These are phyloP conservation scores for Brachionus rubens DNA, from an alignment of 1,140 invertebrate species.

Conservation along the genomic window DNA sequence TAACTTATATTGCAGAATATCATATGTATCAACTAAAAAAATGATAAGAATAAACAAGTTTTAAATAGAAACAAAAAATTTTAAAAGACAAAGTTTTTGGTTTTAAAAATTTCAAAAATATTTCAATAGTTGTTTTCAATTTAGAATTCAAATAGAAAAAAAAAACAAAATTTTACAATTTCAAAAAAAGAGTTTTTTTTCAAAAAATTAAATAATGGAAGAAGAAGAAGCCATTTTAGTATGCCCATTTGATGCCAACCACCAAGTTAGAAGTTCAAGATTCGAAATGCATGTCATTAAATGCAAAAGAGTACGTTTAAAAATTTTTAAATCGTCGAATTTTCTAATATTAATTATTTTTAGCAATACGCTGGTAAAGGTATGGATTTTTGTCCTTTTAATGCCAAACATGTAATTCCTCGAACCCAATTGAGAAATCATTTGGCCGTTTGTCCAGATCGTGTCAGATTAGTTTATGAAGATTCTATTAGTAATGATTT, in stretches of 20 bases:
- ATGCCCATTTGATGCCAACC: constrained; percentile 35
- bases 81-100: no score
- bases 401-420: constrained; percentile 23
- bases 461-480: constrained; percentile 7
- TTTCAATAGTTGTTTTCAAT: no score
- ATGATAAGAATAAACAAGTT: no score
- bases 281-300: constrained; percentile 27
- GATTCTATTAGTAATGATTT: background rate
- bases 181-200: no score
- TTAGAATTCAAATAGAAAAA: no score
- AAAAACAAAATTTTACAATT: no score
- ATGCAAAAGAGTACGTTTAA: constrained; percentile 6
- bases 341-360: background rate
- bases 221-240: background rate
- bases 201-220: no score
- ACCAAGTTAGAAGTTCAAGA: constrained; percentile 18
- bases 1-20: no score
- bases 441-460: constrained; percentile 22
- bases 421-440: constrained; percentile 24
- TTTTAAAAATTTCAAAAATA: no score
- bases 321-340: no score
- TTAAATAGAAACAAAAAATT: no score
- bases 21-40: no score
- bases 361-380: background rate
- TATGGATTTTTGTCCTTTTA: constrained; percentile 35